Evolutionary conservation across 1,140 invertebrate genomes (phyloP), one percentile per base, ranked within the genome.

Genomic region (Drosophila tropicalis): DNA sequence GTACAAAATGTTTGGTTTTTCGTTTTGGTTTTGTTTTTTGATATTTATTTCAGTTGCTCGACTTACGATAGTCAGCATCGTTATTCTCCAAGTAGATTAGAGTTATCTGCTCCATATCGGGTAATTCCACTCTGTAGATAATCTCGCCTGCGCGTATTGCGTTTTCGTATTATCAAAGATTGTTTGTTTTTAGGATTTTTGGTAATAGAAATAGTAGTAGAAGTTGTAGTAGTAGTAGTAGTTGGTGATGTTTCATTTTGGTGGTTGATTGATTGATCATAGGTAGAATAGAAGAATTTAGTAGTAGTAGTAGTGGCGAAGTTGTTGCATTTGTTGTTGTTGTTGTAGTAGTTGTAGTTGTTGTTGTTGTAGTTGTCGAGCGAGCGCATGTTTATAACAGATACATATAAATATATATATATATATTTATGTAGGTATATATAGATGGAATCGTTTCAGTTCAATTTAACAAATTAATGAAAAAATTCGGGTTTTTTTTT

Each of bases 71-170:
- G 75, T 95, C 94, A 91, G 94, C 94, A 92, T 94, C 94, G 92
- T 92, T 94, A 92, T 95, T 96, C 95, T 96, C 96, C 95, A 96
- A 95, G 96, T 96, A 96, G 94, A 96, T 96, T 94, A 96, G 95
- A 92, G 96, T 96, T 94, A 96, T 96, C 95, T 96, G 96, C 94
- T 96, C 96, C 95, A 96, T 96, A 95, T 96, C 96, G 93, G 96
- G 96, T 94, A 96, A 95, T 95, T 96, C 95, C 94, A 96, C 96
- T 93, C 96, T 95, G 94, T 96, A 96, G 94, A 96, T 96, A 95
- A 96, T 96, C 95, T 96, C 96, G 93, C 94, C 95, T 96, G 89
- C 67, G 76, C 75, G 70, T 70, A 63, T 67, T 67, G 63, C 70
- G 57, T 62, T 72, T 67, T 71, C 68, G 63, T 71, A 67, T 56